Evolutionary conservation across 2,113 vertebrate genomes (phyloP), one percentile per base, ranked within the genome.

Genomic region (Protomyctophum bolini): DNA sequence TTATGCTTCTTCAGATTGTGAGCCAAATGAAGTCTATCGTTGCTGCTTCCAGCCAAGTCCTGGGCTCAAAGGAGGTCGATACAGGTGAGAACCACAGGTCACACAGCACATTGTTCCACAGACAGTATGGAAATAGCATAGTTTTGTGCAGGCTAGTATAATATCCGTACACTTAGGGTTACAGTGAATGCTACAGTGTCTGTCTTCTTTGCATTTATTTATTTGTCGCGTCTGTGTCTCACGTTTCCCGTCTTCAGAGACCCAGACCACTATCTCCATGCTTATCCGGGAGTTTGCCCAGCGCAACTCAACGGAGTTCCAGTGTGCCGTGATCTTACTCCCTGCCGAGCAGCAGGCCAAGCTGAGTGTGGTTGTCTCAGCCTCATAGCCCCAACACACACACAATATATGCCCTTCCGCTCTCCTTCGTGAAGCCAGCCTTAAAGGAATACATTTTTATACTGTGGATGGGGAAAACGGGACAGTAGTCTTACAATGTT

Each of bases 201-300:
- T 28, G 9, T 49, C 51, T 21, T 49, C 51, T 21, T 21, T 57
- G 12, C 51, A 12, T 10, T 21, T 12, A 12, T 54, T 58, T 8
- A 61, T 12, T 8, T 47, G 6, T 29, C 14, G 10, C 2, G 21
- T 21, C 21, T 21, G 21, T 48, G 1, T 1, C 33, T 11, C n/a
- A 9, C 15, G 0, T 75, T 63, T 21, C 2, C 75, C 33, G 47
- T 55, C 63, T 46, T 8, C 88, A 97, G 96, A 96, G 15, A 91
- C 93, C 14, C 92, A 92, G 82, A 82, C 81, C 0, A 58, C 79
- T 2, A 56, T 94, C 61, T 59, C 89, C 8, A 21, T 80, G 57
- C 76, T 97, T 58, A 83, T 97, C 63, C 89, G 79, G 1, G 82
- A 90, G 48, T 76, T 97, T 8, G 89, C 89, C 2, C 86, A 90